These are phyloP conservation scores for Poecile montanus DNA, from an alignment of 2,797 vertebrate species.

Conservation along the genomic window DNA sequence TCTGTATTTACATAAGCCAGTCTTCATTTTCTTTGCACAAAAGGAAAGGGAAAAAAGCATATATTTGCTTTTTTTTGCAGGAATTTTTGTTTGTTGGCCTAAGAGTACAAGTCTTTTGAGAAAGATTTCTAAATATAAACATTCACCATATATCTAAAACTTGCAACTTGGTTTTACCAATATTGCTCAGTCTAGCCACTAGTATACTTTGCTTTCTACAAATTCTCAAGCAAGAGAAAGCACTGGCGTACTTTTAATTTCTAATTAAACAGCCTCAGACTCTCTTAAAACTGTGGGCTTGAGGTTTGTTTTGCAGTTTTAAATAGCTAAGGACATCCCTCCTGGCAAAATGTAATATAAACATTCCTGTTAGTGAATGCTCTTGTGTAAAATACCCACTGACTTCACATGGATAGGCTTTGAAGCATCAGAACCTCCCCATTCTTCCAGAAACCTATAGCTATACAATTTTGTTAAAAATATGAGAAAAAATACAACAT, in stretches of 20 bases:
- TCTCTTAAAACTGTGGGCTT: not conserved
- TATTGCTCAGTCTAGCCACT: not conserved
- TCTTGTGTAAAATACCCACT: not conserved
- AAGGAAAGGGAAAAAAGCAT: not conserved
- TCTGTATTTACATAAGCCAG: not conserved
- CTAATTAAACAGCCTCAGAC: not conserved
- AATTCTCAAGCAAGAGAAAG: not conserved
- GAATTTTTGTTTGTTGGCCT: not conserved
- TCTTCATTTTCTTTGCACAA: not conserved
- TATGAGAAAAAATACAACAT: not conserved
- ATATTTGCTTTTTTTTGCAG: not conserved
- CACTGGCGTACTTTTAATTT: not conserved
- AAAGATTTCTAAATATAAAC: not conserved
- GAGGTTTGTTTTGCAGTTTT: not conserved
- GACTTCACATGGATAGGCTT: not conserved
- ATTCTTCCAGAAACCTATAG: not conserved
- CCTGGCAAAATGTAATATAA: not conserved
- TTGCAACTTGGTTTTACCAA: not conserved
- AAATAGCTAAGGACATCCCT: not conserved
- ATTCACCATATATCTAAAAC: not conserved
- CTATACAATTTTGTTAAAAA: not conserved
- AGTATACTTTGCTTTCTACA: not conserved
- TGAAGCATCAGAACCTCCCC: not conserved
- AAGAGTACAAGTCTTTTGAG: not conserved
- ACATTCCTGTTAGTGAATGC: not conserved